A percentile compares a stretch with the other conserved stretches of the same genome.
phyloP scores from a whole-genome alignment of 2,888 invertebrate species.

The Ophion ventricosus region DNA sequence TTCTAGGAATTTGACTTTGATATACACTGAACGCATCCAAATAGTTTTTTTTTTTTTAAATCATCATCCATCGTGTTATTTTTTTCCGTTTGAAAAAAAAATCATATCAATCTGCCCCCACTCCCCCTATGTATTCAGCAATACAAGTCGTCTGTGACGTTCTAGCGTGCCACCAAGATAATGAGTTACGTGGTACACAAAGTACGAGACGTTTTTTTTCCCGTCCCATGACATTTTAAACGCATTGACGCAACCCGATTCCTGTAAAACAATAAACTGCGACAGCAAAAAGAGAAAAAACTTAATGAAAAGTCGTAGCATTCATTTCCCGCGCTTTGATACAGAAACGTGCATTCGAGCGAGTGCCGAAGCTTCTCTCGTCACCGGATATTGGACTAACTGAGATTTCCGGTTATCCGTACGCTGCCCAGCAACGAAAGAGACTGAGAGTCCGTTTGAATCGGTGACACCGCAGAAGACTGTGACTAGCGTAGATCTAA shows the following conservation, averaged over 20 bases:
- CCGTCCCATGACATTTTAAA: neutral
- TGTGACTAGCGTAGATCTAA: constrained; percentile 5
- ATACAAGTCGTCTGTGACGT: neutral
- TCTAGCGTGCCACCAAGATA: constrained; percentile 8
- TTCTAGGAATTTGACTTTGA: too few species aligned
- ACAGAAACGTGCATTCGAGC: constrained; percentile 33
- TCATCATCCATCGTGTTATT: too few species aligned
- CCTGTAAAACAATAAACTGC: neutral
- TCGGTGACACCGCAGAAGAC: neutral
- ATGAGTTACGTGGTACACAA: neutral
- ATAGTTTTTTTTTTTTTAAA: too few species aligned
- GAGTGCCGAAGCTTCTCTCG: constrained; percentile 24
- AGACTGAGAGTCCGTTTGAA: constrained; percentile 18
- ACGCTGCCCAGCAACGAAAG: constrained; percentile 12
- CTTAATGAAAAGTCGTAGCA: neutral
- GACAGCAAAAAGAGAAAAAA: neutral
- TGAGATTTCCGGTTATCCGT: constrained; percentile 71
- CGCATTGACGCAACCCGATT: neutral
- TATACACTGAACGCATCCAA: too few species aligned
- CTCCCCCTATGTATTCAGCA: neutral
- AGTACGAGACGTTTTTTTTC: neutral
- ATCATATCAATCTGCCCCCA: too few species aligned
- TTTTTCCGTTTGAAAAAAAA: too few species aligned
- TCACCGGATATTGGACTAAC: constrained; percentile 71
- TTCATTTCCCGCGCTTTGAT: constrained; percentile 15